phyloP scores from a whole-genome alignment of 2,888 invertebrate species.

The Hyposoter dolosus region DNA sequence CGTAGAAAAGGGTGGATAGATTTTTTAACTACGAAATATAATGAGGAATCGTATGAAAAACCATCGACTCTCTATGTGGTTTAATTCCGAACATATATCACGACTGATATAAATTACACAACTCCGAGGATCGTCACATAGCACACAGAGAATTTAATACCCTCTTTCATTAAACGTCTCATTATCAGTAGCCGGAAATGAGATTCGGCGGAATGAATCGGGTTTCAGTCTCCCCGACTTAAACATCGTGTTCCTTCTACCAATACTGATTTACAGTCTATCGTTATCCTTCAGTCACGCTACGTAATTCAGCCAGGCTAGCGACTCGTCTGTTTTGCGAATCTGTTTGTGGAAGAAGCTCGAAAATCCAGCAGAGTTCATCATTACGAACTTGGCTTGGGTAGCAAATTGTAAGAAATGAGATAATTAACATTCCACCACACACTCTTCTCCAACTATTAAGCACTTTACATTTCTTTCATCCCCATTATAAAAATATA shows the following conservation, averaged over 20 bases:
- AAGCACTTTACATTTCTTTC: background rate
- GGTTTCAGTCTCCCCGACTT: slow-evolving; percentile 86
- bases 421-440: background rate
- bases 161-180: slow-evolving; percentile 83
- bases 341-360: background rate
- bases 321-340: background rate
- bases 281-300: slow-evolving; percentile 88
- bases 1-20: background rate
- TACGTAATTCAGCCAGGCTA: slow-evolving; percentile 72
- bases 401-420: background rate
- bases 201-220: slow-evolving; percentile 87
- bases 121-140: background rate
- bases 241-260: slow-evolving; percentile 86
- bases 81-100: background rate
- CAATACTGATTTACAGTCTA: slow-evolving; percentile 89
- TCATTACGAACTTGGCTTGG: background rate
- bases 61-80: background rate
- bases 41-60: background rate
- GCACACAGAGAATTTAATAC: background rate
- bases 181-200: slow-evolving; percentile 88
- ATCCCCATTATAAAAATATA: background rate
- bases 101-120: background rate
- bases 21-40: background rate
- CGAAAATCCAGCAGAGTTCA: background rate
- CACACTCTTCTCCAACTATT: background rate